Conservation (phyloP, 2,113 vertebrate species). For the Takifugu flavidus region DNA sequence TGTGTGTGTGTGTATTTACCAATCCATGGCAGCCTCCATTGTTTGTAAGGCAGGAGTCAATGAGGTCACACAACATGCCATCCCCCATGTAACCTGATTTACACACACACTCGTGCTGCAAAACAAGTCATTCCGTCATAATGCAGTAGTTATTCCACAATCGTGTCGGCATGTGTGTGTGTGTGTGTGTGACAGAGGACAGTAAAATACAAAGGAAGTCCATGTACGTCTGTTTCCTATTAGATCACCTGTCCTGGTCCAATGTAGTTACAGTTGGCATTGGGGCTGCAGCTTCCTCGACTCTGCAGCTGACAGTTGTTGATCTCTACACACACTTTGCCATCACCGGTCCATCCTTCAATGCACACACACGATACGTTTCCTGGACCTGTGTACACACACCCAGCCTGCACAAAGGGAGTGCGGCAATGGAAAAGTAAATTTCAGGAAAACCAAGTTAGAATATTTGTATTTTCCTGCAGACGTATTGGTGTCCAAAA, state of each 20-base stretch:
- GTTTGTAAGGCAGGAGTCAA: slow-evolving; percentile 80
- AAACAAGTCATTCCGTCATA: slow-evolving; percentile 6
- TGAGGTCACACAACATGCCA: slow-evolving; percentile 79
- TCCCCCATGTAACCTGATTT: slow-evolving; percentile 85
- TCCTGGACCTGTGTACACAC: slow-evolving; percentile 73
- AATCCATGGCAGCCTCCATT: slow-evolving; percentile 87
- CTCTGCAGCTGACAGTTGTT: slow-evolving; percentile 82
- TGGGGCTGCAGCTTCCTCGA: slow-evolving; percentile 81
- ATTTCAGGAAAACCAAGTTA: no score
- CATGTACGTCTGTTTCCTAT: no score
- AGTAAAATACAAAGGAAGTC: no score
- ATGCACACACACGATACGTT: slow-evolving; percentile 78
- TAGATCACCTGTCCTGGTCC: slow-evolving; percentile 85
- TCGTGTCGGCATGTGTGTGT: no score
- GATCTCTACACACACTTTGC: slow-evolving; percentile 80
- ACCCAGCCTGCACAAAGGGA: slow-evolving; percentile 76
- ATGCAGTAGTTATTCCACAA: neutral
- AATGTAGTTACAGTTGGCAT: slow-evolving; percentile 79
- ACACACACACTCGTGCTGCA: slow-evolving; percentile 86
- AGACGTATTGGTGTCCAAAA: no score
- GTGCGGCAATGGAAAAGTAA: neutral
- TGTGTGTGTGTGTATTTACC: slow-evolving; percentile 67
- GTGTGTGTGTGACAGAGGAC: no score
- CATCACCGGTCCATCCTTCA: slow-evolving; percentile 89
- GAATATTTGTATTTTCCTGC: no score